Conservation (phyloP, 2,113 vertebrate genomes). For the Sialia sialis region DNA sequence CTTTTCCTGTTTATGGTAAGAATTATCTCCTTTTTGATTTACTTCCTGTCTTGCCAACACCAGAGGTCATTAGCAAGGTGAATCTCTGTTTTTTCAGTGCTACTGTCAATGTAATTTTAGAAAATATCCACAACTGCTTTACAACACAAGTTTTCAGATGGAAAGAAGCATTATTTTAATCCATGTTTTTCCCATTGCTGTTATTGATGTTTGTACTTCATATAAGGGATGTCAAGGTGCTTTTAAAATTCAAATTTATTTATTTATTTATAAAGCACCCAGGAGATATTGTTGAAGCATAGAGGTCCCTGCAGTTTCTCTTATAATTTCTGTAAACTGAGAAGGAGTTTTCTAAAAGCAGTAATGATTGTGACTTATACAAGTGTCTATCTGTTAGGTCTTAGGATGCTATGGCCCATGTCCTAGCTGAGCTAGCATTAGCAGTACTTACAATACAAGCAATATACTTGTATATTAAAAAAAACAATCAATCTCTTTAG, state of each 20-base stretch:
- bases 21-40: background rate
- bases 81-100: background rate
- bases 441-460: background rate
- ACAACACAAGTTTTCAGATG: background rate
- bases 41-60: constrained; percentile 6
- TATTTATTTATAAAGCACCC: background rate
- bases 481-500: background rate
- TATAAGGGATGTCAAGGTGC: background rate
- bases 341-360: background rate
- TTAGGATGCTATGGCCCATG: background rate
- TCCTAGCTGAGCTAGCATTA: background rate
- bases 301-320: background rate
- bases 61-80: constrained; percentile 40
- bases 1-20: constrained; percentile 52
- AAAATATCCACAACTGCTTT: background rate
- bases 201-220: background rate
- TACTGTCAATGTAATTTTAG: background rate
- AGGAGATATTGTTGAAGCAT: background rate
- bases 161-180: background rate
- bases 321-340: background rate
- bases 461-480: background rate
- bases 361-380: background rate
- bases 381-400: background rate
- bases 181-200: background rate
- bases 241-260: background rate